Conservation (phyloP, 2,888 invertebrate genomes). For the Serrognathus titanus region DNA sequence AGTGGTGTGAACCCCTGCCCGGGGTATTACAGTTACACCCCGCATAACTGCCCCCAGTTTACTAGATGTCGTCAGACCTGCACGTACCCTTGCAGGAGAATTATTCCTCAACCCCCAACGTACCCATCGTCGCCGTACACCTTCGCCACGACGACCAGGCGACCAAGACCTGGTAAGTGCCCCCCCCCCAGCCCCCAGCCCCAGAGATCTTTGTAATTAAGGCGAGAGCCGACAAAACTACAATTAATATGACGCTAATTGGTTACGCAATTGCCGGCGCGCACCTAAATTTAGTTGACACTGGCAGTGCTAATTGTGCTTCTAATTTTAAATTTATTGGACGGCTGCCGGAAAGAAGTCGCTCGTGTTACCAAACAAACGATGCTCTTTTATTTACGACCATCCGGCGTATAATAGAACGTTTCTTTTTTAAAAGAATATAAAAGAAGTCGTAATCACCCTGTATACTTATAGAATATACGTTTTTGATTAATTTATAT, state of each 20-base stretch:
- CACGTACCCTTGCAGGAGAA: conserved; percentile 11
- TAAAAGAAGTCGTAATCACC: no score
- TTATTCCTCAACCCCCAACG: conserved; percentile 9
- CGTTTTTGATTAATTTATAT: no score
- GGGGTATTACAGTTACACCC: conserved; percentile 18
- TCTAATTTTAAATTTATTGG: conserved; percentile 12
- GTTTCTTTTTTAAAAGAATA: no score
- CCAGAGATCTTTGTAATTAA: background rate
- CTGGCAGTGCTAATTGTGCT: conserved; percentile 17
- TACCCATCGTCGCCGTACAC: background rate
- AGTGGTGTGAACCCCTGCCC: conserved; percentile 8
- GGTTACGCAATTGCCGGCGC: background rate
- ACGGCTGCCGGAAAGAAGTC: conserved; percentile 6
- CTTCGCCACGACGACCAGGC: no score
- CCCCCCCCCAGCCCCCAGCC: no score
- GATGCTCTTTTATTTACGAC: no score
- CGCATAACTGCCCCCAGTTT: conserved; percentile 11
- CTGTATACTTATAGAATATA: no score
- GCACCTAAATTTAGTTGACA: conserved; percentile 14
- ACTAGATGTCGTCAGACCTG: conserved; percentile 4
- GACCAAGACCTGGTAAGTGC: no score
- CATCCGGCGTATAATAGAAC: no score
- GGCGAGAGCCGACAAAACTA: background rate
- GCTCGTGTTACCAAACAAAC: background rate
- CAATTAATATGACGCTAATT: background rate